Conservation (phyloP, 2,113 vertebrate species). For the Euleptes europaea region DNA sequence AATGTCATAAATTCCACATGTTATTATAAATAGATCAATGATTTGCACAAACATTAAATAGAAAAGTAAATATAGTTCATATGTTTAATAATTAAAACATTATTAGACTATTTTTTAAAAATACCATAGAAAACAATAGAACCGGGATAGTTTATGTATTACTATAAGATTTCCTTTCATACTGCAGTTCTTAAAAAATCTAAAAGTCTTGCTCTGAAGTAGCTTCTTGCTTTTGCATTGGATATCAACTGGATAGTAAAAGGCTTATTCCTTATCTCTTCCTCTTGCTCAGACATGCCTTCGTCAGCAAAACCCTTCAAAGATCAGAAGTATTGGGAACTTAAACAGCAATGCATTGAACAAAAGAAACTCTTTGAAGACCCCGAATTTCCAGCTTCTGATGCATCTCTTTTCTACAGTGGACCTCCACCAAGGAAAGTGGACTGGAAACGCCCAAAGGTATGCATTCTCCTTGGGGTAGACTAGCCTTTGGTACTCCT, state of each 20-base stretch:
- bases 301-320: constrained; percentile 74
- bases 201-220: background rate
- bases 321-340: constrained; percentile 82
- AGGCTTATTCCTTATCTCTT: background rate
- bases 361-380: constrained; percentile 86
- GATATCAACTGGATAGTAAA: background rate
- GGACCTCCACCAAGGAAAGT: constrained; percentile 74
- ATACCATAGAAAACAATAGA: too few relatives aligned
- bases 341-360: constrained; percentile 81
- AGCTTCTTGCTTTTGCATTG: background rate
- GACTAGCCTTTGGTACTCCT: background rate
- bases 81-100: too few relatives aligned
- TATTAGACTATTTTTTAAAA: too few relatives aligned
- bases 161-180: too few relatives aligned
- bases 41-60: too few relatives aligned
- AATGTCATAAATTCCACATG: too few relatives aligned
- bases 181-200: too few relatives aligned
- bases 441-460: constrained; percentile 91
- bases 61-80: too few relatives aligned
- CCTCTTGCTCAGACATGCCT: constrained; percentile 72
- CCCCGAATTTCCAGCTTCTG: constrained; percentile 83
- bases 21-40: too few relatives aligned
- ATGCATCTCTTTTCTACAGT: constrained; percentile 84
- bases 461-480: constrained; percentile 39
- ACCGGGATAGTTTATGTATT: too few relatives aligned